phyloP scores from a whole-genome alignment of 2,888 invertebrate species.

The Dusona sp. region DNA sequence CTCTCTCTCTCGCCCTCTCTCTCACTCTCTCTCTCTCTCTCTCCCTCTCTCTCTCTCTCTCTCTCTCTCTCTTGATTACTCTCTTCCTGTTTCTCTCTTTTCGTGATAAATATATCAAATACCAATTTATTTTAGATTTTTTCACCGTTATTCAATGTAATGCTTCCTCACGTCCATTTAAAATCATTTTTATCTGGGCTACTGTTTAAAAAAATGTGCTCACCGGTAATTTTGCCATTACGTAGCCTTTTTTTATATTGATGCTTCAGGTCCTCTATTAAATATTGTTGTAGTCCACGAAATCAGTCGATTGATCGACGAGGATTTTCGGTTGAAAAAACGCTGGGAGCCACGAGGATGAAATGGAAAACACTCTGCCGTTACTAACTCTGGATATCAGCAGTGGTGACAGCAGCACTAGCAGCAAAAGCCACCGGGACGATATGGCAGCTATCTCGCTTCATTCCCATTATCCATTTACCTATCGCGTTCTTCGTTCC shows the following conservation, averaged over 20 bases:
- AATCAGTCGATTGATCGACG: neutral
- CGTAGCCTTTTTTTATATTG: neutral
- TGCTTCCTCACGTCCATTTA: constrained; percentile 19
- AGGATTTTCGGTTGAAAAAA: neutral
- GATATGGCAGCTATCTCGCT: constrained; percentile 51
- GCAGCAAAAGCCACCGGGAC: constrained; percentile 52
- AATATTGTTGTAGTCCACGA: neutral
- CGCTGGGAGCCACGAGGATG: constrained; percentile 28
- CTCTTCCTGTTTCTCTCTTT: neutral
- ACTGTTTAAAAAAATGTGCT: constrained; percentile 6
- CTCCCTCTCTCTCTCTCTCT: neutral
- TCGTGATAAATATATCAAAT: neutral
- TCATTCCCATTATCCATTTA: constrained; percentile 43
- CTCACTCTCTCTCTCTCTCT: no score
- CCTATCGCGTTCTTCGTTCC: constrained; percentile 54
- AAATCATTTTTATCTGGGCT: neutral
- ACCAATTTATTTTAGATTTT: neutral
- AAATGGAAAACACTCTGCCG: constrained; percentile 42
- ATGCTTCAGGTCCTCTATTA: neutral
- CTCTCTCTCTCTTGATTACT: constrained; percentile 10
- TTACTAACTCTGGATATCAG: constrained; percentile 27
- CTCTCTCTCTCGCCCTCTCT: no score
- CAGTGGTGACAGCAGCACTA: constrained; percentile 56
- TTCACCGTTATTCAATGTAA: neutral
- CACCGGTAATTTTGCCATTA: neutral